Conservation (phyloP, 1,140 invertebrate species). For the Aculops lycopersici region DNA sequence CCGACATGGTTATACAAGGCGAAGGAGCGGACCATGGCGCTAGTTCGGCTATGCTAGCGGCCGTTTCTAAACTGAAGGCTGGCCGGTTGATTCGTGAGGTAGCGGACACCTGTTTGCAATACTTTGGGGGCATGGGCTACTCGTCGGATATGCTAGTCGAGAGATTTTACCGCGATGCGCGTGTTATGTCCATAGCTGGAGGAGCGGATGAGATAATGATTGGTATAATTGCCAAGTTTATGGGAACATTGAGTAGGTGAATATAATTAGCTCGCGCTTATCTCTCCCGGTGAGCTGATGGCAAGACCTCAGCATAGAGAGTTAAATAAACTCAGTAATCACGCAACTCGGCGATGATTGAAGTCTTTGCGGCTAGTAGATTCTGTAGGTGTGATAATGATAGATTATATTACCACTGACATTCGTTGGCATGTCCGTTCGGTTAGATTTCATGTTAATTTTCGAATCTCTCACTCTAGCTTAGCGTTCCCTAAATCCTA, state of each 20-base stretch:
- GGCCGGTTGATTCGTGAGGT: conserved; percentile 21
- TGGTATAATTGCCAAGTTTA: conserved; percentile 23
- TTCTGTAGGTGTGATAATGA: too few relatives aligned
- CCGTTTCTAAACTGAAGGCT: conserved; percentile 25
- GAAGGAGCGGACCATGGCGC: conserved; percentile 19
- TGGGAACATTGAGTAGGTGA: conserved; percentile 19
- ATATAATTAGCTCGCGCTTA: too few relatives aligned
- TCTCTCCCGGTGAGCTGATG: too few relatives aligned
- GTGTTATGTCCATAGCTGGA: conserved; percentile 23
- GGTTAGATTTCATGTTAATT: too few relatives aligned
- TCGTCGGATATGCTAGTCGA: conserved; percentile 20
- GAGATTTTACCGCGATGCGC: conserved; percentile 20
- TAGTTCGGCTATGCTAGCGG: conserved; percentile 17
- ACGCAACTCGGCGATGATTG: too few relatives aligned
- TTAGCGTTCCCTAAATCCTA: too few relatives aligned
- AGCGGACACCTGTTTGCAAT: conserved; percentile 25
- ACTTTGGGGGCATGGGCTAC: conserved; percentile 28
- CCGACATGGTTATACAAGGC: conserved; percentile 15
- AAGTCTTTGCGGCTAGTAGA: too few relatives aligned
- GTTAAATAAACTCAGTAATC: too few relatives aligned
- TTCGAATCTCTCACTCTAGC: too few relatives aligned
- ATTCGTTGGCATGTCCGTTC: too few relatives aligned
- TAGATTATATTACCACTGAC: too few relatives aligned
- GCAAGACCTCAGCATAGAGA: too few relatives aligned
- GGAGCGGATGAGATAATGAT: conserved; percentile 29